Evolutionary conservation across 2,797 vertebrate species (phyloP), one percentile per base, ranked within the genome.

Genomic region (Typhlichthys eigenmanni): DNA sequence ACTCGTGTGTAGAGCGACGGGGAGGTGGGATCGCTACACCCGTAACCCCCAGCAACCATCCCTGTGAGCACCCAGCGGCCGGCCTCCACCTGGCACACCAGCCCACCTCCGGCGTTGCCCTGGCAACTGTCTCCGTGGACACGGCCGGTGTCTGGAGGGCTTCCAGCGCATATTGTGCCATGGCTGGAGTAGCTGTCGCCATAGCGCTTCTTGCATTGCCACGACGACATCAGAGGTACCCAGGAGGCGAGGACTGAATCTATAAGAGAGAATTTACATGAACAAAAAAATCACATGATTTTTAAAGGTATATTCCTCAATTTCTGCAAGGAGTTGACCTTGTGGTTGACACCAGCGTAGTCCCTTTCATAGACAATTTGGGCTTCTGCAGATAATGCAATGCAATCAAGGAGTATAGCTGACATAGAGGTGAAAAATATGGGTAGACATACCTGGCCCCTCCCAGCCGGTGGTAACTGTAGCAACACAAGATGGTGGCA

Each of bases 1-100:
- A 97, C 95, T 47, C 95, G 92, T 0, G 95, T 95, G 89, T 97
- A 97, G 47, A 96, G 94, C 0, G 94, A 93, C 0, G 95, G 95
- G 0, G 91, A 95, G 62, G 93, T 89, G 45, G 95, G 93, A 61
- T 91, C 89, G 13, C 93, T 86, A 32, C 95, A 97, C 67, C 94
- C 94, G 2, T 94, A 93, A 17, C 93, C 94, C 86, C 95, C 95
- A 16, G 94, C 94, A 13, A 95, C 94, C 24, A 96, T 85, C 17
- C 95, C 95, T 1, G 93, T 78, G 68, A 96, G 93, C 60, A 95
- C 90, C 96, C 95, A 97, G 49, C 89, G 94, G 2, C 93, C 93
- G 0, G 75, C 81, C 69, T 92, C 82, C 1, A 76, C 91, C 76
- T 94, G 95, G 71, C 96, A 96, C 85, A 94, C 87, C 77, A 96